These are phyloP conservation scores for Frankliniella fusca DNA, from an alignment of 2,888 invertebrate genomes.

Conservation along the genomic window DNA sequence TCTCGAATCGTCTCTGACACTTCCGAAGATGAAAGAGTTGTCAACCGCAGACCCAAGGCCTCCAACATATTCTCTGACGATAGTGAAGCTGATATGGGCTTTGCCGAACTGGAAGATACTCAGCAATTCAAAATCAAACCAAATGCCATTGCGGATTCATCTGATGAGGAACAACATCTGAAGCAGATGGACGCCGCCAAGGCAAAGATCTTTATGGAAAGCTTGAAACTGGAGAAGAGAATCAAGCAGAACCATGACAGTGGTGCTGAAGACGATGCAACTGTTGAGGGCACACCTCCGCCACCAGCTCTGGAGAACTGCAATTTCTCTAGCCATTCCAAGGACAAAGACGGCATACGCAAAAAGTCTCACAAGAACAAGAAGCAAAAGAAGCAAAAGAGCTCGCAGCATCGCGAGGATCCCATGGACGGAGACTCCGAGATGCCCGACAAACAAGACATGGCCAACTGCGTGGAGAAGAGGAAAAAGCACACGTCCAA, in stretches of 20 bases:
- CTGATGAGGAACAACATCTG: conserved; percentile 47
- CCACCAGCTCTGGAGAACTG: background rate
- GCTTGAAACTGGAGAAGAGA: conserved; percentile 31
- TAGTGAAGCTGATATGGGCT: conserved; percentile 54
- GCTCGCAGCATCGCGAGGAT: conserved; percentile 57
- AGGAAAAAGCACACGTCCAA: conserved; percentile 48
- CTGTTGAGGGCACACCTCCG: conserved; percentile 28
- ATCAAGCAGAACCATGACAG: conserved; percentile 19
- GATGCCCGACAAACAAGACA: conserved; percentile 36
- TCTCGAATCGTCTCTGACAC: conserved; percentile 69
- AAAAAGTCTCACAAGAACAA: conserved; percentile 76
- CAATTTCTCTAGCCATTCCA: background rate
- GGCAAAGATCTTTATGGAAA: conserved; percentile 42
- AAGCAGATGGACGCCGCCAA: conserved; percentile 49
- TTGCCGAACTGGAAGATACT: conserved; percentile 49
- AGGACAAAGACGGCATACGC: conserved; percentile 45
- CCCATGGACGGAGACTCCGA: conserved; percentile 49
- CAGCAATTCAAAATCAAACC: conserved; percentile 41
- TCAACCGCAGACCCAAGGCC: conserved; percentile 35
- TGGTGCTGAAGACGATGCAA: conserved; percentile 28
- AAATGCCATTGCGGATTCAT: conserved; percentile 40
- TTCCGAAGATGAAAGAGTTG: conserved; percentile 60
- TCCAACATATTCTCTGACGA: conserved; percentile 47
- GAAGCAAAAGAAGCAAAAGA: conserved; percentile 68
- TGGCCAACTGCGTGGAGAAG: conserved; percentile 43